Base-by-base conservation (phyloP, 2,113 vertebrate species). In the Eulemur macaco region DNA sequence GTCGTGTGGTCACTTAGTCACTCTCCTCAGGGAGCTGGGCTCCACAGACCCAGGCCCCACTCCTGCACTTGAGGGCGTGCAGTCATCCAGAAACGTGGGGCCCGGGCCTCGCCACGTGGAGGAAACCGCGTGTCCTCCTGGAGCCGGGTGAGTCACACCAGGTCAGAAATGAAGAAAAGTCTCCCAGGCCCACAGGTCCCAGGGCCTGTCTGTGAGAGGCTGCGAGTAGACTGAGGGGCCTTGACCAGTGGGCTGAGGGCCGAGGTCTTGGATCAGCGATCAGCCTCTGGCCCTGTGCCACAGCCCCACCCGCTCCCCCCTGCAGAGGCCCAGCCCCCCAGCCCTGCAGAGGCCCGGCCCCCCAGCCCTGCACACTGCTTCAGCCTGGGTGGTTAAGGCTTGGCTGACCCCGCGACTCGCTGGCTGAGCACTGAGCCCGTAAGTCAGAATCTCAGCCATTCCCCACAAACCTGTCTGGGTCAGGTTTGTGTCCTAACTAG, bases 271-370 rank as follows among this genome's bases (percentile, higher is more conserved):
- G 23, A 23, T 39, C 18, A 92, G 50, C 66, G 39, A 7, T 69
- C n/a, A 85, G 18, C 15, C 29, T 17, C 17, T 10, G n/a, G 13
- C 5, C 31, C 13, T 27, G 12, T 23, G 45, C 10, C 11, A 29
- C 27, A 54, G 7, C 8, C 12, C 52, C 69, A 2, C 39, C 37
- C 64, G 68, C 20, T 27, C 3, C 13, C 1, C 5, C 23, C 89
- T 90, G 60, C 29, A 25, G 39, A 15, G 23, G 9, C 47, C 3
- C 4, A 11, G 45, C 0, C 42, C 1, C 34, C 14, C 52, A 1
- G 37, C 39, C 0, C 1, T 15, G 23, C 37, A 6, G 5, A 18
- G 23, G 9, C 47, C 3, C 4, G 14, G 45, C 39, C 0, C 1
- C 34, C 14, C 52, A 1, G 37, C 20, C 6, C 25, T 15, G 23